Evolutionary conservation across 2,888 invertebrate species (phyloP).

Genomic region (Drosophila austrosaltans): DNA sequence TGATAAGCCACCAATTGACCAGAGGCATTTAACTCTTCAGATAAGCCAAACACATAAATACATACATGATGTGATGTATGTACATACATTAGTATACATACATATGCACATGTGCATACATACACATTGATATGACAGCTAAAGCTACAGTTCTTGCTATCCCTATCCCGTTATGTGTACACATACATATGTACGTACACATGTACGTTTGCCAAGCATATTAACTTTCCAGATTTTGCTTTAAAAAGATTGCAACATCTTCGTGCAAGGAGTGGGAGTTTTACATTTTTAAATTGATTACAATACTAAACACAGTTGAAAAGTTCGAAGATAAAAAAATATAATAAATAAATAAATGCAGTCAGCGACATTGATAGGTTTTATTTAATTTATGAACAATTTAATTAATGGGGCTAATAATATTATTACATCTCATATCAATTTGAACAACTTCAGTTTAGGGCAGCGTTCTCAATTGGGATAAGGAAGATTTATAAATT

Average conservation of each 20-base stretch:
- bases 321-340: neutral
- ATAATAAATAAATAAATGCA: too few species aligned
- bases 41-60: neutral
- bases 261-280: neutral
- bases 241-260: neutral
- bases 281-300: neutral
- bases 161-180: too few species aligned
- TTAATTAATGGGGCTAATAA: too few species aligned
- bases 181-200: too few species aligned
- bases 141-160: too few species aligned
- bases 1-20: slow-evolving; percentile 3
- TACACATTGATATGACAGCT: neutral
- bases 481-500: neutral
- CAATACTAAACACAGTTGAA: neutral
- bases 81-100: too few species aligned
- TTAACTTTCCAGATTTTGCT: slow-evolving; percentile 1
- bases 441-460: too few species aligned
- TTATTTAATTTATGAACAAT: too few species aligned
- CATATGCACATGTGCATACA: neutral
- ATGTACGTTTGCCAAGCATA: neutral
- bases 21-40: slow-evolving; percentile 4
- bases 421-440: too few species aligned
- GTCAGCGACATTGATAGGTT: too few species aligned
- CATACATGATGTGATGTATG: neutral
- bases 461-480: too few species aligned